These are phyloP conservation scores for Eurypyga helias DNA, from an alignment of 2,113 vertebrate species.

Conservation along the genomic window DNA sequence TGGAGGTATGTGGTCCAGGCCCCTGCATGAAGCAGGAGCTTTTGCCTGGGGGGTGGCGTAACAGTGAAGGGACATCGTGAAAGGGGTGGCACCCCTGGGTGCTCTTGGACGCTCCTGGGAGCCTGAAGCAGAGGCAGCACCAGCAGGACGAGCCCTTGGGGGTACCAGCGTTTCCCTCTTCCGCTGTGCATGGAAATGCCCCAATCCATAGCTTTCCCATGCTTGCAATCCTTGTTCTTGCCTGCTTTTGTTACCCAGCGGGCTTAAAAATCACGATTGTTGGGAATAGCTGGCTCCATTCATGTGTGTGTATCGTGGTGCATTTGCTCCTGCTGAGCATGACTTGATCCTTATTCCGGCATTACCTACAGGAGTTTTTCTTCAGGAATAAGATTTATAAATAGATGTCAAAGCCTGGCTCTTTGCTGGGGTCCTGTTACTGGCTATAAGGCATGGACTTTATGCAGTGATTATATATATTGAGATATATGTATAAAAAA, in stretches of 20 bases:
- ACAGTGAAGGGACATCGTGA: background rate
- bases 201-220: background rate
- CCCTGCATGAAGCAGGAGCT: background rate
- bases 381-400: background rate
- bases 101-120: background rate
- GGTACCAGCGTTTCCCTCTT: background rate
- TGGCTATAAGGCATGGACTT: background rate
- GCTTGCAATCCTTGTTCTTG: background rate
- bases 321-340: background rate
- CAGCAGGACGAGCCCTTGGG: background rate
- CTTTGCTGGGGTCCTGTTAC: background rate
- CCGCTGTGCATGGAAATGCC: background rate
- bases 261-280: background rate
- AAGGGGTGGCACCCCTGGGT: background rate
- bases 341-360: background rate
- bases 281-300: background rate
- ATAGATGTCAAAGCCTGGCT: background rate
- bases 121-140: background rate
- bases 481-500: background rate
- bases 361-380: slow-evolving; percentile 3
- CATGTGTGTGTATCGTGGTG: background rate
- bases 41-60: background rate
- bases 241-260: slow-evolving; percentile 11
- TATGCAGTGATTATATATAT: background rate
- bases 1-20: background rate